Evolutionary conservation across 2,113 vertebrate genomes (phyloP).

Genomic region (Sebastes fasciatus): DNA sequence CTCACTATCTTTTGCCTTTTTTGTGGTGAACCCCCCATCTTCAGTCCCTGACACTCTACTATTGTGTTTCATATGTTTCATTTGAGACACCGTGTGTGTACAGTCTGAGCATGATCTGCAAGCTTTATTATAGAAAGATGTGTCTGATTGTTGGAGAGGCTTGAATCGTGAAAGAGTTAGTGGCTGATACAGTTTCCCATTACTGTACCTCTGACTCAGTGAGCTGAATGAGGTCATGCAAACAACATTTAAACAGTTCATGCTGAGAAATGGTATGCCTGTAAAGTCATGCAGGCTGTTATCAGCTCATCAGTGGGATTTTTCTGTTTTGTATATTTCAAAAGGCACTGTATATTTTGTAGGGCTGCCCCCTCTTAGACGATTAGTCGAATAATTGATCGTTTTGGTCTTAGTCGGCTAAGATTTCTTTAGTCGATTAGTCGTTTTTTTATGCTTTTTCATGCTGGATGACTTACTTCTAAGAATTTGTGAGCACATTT

Average conservation of each 20-base stretch:
- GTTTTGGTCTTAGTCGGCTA: too few relatives aligned
- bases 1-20: background rate
- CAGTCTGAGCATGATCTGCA: background rate
- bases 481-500: too few relatives aligned
- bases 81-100: background rate
- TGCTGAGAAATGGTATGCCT: background rate
- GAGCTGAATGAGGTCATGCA: constrained; percentile 26
- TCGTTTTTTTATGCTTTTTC: too few relatives aligned
- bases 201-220: constrained; percentile 18
- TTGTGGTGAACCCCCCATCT: background rate
- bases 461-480: too few relatives aligned
- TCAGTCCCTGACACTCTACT: background rate
- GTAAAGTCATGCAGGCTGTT: background rate
- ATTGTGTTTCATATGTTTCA: background rate
- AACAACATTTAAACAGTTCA: constrained; percentile 8
- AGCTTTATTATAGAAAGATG: background rate
- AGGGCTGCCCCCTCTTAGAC: too few relatives aligned
- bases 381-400: too few relatives aligned
- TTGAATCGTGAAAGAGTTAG: background rate
- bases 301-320: background rate
- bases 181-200: background rate
- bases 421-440: too few relatives aligned
- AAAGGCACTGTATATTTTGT: background rate
- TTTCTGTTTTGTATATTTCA: background rate
- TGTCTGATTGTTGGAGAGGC: background rate